A percentile compares a stretch with the other conserved stretches of the same genome.
phyloP scores from a whole-genome alignment of 1,140 invertebrate species.

The Helicorthomorpha holstii region DNA sequence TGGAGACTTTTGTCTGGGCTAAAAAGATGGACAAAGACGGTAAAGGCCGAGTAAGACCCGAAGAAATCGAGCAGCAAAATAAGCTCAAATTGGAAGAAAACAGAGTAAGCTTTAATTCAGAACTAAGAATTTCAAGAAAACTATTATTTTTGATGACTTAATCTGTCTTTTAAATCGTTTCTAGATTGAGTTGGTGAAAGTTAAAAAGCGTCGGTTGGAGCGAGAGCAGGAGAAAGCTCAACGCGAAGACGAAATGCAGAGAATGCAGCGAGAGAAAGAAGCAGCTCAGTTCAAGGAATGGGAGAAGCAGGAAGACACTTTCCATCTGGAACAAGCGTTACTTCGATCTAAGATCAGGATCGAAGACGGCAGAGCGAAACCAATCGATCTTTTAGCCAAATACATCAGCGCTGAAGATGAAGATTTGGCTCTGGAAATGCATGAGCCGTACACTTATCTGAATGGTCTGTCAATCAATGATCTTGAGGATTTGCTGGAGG shows the following conservation, averaged over 20 bases:
- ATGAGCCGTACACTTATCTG: conserved; percentile 91
- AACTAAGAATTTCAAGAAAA: conserved; percentile 8
- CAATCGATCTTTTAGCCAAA: conserved; percentile 92
- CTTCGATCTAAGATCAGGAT: conserved; percentile 71
- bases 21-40: conserved; percentile 96
- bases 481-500: conserved; percentile 91
- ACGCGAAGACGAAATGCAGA: conserved; percentile 73
- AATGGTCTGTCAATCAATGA: conserved; percentile 81
- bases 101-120: conserved; percentile 27
- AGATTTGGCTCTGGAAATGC: conserved; percentile 88
- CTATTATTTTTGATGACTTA: conserved; percentile 8
- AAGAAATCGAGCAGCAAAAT: conserved; percentile 71
- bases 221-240: conserved; percentile 75
- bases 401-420: conserved; percentile 88
- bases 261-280: conserved; percentile 80
- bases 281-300: conserved; percentile 86
- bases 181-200: conserved; percentile 37
- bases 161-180: neutral
- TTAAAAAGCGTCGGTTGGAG: conserved; percentile 76
- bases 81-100: conserved; percentile 79
- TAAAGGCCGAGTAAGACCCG: conserved; percentile 50
- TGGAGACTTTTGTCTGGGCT: conserved; percentile 87
- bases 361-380: conserved; percentile 88
- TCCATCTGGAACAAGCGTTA: conserved; percentile 68
- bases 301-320: conserved; percentile 86